These are phyloP conservation scores for Drosophila miranda DNA, from an alignment of 1,140 invertebrate genomes.

Conservation along the genomic window DNA sequence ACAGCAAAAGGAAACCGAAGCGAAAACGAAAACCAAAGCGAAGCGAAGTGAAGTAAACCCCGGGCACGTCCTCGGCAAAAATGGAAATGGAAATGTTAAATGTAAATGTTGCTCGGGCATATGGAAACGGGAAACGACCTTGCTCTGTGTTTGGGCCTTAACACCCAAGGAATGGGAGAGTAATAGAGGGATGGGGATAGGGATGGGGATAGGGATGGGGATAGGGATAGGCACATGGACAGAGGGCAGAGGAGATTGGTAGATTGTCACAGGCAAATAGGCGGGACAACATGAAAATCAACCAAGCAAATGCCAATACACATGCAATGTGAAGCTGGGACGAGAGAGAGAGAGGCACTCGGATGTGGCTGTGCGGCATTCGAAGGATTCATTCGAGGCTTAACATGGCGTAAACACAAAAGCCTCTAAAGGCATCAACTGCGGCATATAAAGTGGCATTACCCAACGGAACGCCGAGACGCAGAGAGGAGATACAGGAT, in stretches of 20 bases:
- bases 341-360: background rate
- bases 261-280: conserved; percentile 76
- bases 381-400: conserved; percentile 62
- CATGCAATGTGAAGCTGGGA: conserved; percentile 57
- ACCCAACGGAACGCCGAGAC: conserved; percentile 28
- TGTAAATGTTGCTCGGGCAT: conserved; percentile 72
- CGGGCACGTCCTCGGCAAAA: conserved; percentile 40
- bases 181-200: background rate
- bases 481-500: conserved; percentile 6
- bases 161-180: conserved; percentile 43
- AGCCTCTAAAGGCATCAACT: conserved; percentile 81
- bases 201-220: background rate
- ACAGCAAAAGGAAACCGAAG: background rate
- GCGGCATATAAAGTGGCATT: conserved; percentile 81
- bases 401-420: conserved; percentile 81
- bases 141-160: conserved; percentile 78
- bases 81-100: conserved; percentile 76
- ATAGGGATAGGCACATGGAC: no score
- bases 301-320: conserved; percentile 80
- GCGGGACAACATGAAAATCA: conserved; percentile 78
- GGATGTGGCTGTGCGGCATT: conserved; percentile 64
- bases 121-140: conserved; percentile 71
- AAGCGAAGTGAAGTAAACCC: conserved; percentile 29
- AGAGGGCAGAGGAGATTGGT: conserved; percentile 18
- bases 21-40: background rate